Conservation (phyloP, 2,797 vertebrate genomes). For the Apogon hyalosoma region DNA sequence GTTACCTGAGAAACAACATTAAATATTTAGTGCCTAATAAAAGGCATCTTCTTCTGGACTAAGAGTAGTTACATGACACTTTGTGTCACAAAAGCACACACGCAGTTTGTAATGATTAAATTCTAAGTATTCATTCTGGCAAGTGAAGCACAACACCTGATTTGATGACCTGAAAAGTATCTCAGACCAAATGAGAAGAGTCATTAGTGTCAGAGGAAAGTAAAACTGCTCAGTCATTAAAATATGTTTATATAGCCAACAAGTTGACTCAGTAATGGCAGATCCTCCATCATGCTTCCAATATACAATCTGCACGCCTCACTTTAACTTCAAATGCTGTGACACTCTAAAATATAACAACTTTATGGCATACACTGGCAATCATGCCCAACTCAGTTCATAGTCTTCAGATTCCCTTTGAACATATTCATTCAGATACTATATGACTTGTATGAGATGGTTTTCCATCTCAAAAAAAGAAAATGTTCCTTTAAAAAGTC, state of each 20-base stretch:
- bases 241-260: slow-evolving; percentile 3
- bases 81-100: slow-evolving; percentile 50
- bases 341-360: slow-evolving; percentile 10
- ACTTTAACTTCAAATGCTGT: slow-evolving; percentile 27
- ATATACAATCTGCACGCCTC: slow-evolving; percentile 27
- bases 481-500: background rate
- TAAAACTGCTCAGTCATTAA: slow-evolving; percentile 15
- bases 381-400: slow-evolving; percentile 30
- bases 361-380: slow-evolving; percentile 25
- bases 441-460: background rate
- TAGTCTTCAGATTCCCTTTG: slow-evolving; percentile 64
- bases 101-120: slow-evolving; percentile 55
- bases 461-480: background rate
- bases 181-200: slow-evolving; percentile 17
- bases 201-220: slow-evolving; percentile 38
- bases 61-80: slow-evolving; percentile 47
- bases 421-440: slow-evolving; percentile 17
- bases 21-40: slow-evolving; percentile 59
- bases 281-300: slow-evolving; percentile 17
- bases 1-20: slow-evolving; percentile 67
- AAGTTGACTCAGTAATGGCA: slow-evolving; percentile 23
- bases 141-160: slow-evolving; percentile 53
- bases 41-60: slow-evolving; percentile 36
- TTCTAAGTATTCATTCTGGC: slow-evolving; percentile 48
- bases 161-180: slow-evolving; percentile 48